A percentile compares a stretch with the other conserved stretches of the same genome.
Conservation (phyloP, 2,113 vertebrate genomes). For the Etia nguti region DNA sequence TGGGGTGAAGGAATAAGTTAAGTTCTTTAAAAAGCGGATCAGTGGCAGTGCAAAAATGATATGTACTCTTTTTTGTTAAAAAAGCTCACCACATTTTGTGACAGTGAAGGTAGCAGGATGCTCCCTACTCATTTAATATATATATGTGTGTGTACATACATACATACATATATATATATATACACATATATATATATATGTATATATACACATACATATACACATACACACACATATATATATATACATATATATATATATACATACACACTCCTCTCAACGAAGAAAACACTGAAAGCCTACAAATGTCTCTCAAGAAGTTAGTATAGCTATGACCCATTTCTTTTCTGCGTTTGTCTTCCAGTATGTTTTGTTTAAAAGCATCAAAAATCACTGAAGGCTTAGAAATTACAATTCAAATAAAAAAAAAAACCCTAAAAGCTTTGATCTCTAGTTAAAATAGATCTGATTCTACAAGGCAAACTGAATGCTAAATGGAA, state of each 20-base stretch:
- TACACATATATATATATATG: background rate
- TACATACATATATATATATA: background rate
- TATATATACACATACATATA: too few relatives aligned
- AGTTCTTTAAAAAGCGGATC: conserved; percentile 28
- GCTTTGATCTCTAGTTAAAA: conserved; percentile 52
- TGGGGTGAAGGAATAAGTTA: conserved; percentile 56
- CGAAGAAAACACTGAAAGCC: conserved; percentile 41
- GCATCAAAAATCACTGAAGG: conserved; percentile 45
- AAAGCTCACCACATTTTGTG: conserved; percentile 20
- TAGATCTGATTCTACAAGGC: conserved; percentile 60
- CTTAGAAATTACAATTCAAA: conserved; percentile 12
- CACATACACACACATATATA: too few relatives aligned
- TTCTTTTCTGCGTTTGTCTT: conserved; percentile 33
- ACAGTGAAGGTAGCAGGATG: conserved; percentile 70
- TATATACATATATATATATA: background rate
- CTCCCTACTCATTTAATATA: conserved; percentile 49
- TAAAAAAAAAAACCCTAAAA: conserved; percentile 14
- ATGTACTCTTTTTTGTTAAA: conserved; percentile 5
- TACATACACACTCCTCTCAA: conserved; percentile 15
- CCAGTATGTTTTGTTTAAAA: conserved; percentile 32
- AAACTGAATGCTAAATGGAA: conserved; percentile 44
- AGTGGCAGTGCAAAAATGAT: conserved; percentile 58
- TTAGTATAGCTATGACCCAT: conserved; percentile 66
- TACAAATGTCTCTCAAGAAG: conserved; percentile 43
- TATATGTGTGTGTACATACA: background rate